Evolutionary conservation across 2,888 invertebrate genomes (phyloP).

Genomic region (Amphipoea lucens): DNA sequence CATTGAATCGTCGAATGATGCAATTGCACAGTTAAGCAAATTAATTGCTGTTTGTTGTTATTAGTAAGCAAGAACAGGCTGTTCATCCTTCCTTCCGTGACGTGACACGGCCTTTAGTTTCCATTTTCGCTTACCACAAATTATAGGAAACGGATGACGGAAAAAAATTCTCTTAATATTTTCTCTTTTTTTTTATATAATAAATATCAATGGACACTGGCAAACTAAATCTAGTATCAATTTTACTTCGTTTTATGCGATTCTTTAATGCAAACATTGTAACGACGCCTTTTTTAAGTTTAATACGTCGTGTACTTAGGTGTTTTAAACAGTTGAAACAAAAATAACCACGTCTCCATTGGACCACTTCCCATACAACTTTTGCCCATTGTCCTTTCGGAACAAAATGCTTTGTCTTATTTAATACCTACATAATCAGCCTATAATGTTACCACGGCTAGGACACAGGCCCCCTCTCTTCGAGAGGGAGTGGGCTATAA

Average conservation of each 20-base stretch:
- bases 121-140: neutral
- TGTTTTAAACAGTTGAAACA: neutral
- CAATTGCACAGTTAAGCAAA: neutral
- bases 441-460: neutral
- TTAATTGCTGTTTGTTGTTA: no score
- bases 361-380: neutral
- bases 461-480: no score
- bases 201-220: neutral
- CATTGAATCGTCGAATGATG: neutral
- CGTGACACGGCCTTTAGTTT: neutral
- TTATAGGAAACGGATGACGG: neutral
- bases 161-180: neutral
- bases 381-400: neutral
- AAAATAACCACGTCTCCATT: neutral
- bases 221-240: neutral
- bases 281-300: no score
- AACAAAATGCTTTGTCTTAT: neutral
- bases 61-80: neutral
- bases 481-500: neutral
- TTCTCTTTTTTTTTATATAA: neutral
- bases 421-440: neutral
- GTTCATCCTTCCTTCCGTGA: neutral
- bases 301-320: no score
- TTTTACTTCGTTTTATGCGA: neutral
- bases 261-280: neutral